Base-by-base conservation (phyloP, 2,888 invertebrate genomes). In the Dromius quadrimaculatus region DNA sequence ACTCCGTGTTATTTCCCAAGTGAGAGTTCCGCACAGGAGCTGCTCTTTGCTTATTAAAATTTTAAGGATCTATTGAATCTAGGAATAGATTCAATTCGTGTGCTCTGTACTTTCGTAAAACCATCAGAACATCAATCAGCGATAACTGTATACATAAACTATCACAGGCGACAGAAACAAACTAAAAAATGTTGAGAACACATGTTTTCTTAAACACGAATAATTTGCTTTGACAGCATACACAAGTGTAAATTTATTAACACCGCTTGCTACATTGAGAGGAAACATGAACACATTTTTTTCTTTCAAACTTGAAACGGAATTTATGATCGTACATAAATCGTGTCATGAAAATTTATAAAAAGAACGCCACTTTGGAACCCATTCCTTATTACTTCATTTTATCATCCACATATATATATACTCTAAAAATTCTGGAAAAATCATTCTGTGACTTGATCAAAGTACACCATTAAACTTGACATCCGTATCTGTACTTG, bases 191-290 rank as follows among this genome's bases (percentile, higher is more conserved):
- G 19, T 15, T 23, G 59, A 13, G 36, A 59, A 59, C 59, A 59
- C 17, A 20, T 59, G 59, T 59, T 59, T 59, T 59, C 36, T 36
- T 59, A 36, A 59, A 59, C 59, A 59, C 36, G 36, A 59, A 36
- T 59, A 59, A 59, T 59, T 59, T 59, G 36, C 36, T 36, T 36
- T 59, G 34, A 59, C 34, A 19, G n/a, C 20, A 17, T 34, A 32
- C 11, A 59, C 20, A 17, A 59, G 34, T 36, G 34, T 32, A 57
- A 47, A 47, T 22, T 47, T 47, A 47, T 47, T 47, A 47, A 47
- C 47, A 22, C 20, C 13, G 47, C 13, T 54, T 54, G n/a, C n/a
- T n/a, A n/a, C n/a, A n/a, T n/a, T n/a, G n/a, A n/a, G n/a, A n/a
- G n/a, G n/a, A n/a, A n/a, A n/a, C n/a, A n/a, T n/a, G n/a, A n/a